phyloP scores from a whole-genome alignment of 2,797 vertebrate genomes.

The Toxotes lorentzi region DNA sequence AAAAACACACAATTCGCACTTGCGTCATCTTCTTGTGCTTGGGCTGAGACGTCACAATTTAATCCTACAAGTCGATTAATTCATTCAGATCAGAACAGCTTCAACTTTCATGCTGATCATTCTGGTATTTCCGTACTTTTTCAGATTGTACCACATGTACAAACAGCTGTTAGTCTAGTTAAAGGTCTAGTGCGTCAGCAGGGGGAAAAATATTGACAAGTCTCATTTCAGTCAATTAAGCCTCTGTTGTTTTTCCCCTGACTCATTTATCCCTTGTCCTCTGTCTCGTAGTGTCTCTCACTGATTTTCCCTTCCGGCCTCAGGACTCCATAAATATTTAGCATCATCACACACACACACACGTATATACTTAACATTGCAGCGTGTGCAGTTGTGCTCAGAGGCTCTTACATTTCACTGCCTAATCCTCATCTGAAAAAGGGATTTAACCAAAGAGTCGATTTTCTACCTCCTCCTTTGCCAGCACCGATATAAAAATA shows the following conservation, averaged over 20 bases:
- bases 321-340: constrained; percentile 58
- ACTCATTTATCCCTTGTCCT: constrained; percentile 37
- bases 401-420: constrained; percentile 37
- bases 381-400: constrained; percentile 21
- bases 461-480: constrained; percentile 63
- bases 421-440: constrained; percentile 72
- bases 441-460: constrained; percentile 63
- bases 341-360: constrained; percentile 18
- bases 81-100: constrained; percentile 14
- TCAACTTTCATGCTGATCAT: constrained; percentile 6
- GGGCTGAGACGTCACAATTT: constrained; percentile 49
- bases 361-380: neutral
- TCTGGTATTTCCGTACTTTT: constrained; percentile 15
- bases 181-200: constrained; percentile 32
- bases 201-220: neutral
- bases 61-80: constrained; percentile 33
- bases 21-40: constrained; percentile 57
- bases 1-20: constrained; percentile 21
- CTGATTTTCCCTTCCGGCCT: constrained; percentile 37
- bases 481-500: constrained; percentile 71
- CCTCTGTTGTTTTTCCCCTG: constrained; percentile 32
- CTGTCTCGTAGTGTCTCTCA: constrained; percentile 22
- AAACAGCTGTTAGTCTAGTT: neutral
- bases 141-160: neutral
- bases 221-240: constrained; percentile 39